Evolutionary conservation across 2,888 invertebrate genomes (phyloP), one percentile per base, ranked within the genome.

Genomic region (Mycogona germanica): DNA sequence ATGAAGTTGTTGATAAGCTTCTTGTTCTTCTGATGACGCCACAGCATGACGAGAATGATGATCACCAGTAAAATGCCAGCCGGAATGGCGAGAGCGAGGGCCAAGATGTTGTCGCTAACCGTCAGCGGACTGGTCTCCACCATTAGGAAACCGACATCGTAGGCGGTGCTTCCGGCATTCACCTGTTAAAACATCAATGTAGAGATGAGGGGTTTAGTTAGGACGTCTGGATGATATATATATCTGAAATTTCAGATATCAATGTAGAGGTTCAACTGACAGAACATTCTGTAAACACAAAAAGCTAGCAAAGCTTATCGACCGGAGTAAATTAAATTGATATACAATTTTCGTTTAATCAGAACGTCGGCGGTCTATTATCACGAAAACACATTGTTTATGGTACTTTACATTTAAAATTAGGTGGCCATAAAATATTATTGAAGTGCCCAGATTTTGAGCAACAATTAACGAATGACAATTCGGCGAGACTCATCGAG

Each of bases 21-120:
- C 30, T 32, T 41, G 23, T n/a, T 48, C 12, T 9, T n/a, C n/a
- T 21, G 12, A 37, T 25, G 46, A 30, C 30, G 37, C 40, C 42
- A 55, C 14, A 46, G 12, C 7, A 38, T n/a, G n/a, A 55, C 25
- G 23, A 57, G 46, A 35, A 57, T 47, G 41, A 57, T 19, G 40
- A 46, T 21, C 4, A 57, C 55, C n/a, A 50, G 5, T 3, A 48
- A 12, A 7, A 53, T 37, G 25, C 53, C 46, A 5, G 21, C 9
- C 21, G 55, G 55, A 44, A 55, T 55, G n/a, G 51, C 32, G 19
- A 55, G 50, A 21, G 35, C 50, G 1, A 55, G 32, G 1, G 55
- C 37, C 26, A 55, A 23, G 19, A 51, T 25, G n/a, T 26, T 32
- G 1, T 19, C 29, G 25, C 21, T 37, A 12, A 25, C 29, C 7